Base-by-base conservation (phyloP, 2,113 vertebrate species). In the Poicephalus meyeri region DNA sequence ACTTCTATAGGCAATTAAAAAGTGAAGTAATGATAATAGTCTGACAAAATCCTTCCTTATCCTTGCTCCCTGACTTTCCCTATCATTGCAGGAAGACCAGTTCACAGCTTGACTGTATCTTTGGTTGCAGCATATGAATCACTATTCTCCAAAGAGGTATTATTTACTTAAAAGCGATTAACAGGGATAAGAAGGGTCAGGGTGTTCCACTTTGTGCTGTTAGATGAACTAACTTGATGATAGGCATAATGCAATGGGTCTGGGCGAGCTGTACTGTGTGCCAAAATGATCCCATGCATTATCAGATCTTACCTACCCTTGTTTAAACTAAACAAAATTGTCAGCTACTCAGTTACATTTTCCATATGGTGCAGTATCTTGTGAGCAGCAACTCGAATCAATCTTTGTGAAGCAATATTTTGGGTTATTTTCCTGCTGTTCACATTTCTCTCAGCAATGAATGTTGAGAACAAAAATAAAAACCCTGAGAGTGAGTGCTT, bases 91-190 rank as follows among this genome's bases (percentile, higher is more conserved):
- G 84, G 91, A 94, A 92, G 80, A 89, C 73, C 58, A 72, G 76
- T 97, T 96, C 94, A 88, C 87, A 95, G 93, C 70, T 95, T 95
- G 97, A 92, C 81, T 0, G 0, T 80, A 70, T 93, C 88, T 96
- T 92, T 61, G 49, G 33, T 66, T 96, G 89, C 92, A 93, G 86
- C 39, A 52, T 63, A 94, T 91, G 94, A 96, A 96, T 97, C 93
- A 95, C 79, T 89, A 82, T 95, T 90, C 95, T 95, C 91, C 95
- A 80, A 95, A 95, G 96, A 92, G 80, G 60, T 91, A 94, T 92
- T 97, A 96, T 97, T 97, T 97, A 96, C 86, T 96, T 95, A 83
- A 91, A 92, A 94, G 76, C 92, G 93, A 97, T 97, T 97, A 97
- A 89, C 82, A 95, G 81, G 95, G 86, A 96, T 93, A 95, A 96